Conservation (phyloP, 1,140 invertebrate genomes). For the Papilio polytes region DNA sequence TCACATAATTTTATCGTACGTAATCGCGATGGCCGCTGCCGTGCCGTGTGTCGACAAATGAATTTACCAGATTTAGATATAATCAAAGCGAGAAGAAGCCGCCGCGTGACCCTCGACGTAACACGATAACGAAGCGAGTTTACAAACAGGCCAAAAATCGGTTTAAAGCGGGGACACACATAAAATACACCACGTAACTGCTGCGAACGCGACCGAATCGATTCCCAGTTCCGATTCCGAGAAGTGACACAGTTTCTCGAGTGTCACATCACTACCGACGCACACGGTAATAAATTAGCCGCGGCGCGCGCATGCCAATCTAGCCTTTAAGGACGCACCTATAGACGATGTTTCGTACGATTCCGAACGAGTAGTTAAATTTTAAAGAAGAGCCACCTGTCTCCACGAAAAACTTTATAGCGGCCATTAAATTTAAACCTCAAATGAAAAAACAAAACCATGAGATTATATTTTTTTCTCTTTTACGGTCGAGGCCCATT, state of each 20-base stretch:
- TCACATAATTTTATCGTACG: slow-evolving; percentile 73
- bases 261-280: slow-evolving; percentile 82
- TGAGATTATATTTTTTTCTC: slow-evolving; percentile 66
- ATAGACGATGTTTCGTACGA: slow-evolving; percentile 61
- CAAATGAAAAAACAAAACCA: slow-evolving; percentile 78
- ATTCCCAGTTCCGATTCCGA: slow-evolving; percentile 81
- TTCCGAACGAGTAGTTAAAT: slow-evolving; percentile 69
- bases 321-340: slow-evolving; percentile 67
- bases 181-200: slow-evolving; percentile 78
- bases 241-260: slow-evolving; percentile 82
- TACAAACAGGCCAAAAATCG: slow-evolving; percentile 67
- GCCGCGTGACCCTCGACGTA: slow-evolving; percentile 60
- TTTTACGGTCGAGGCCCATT: slow-evolving; percentile 77
- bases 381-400: slow-evolving; percentile 83
- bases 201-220: slow-evolving; percentile 78
- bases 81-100: slow-evolving; percentile 77
- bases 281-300: slow-evolving; percentile 80
- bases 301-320: slow-evolving; percentile 68
- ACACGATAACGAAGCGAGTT: slow-evolving; percentile 71
- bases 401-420: slow-evolving; percentile 83
- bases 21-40: slow-evolving; percentile 66
- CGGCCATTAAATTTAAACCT: slow-evolving; percentile 82
- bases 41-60: slow-evolving; percentile 68
- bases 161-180: slow-evolving; percentile 55
- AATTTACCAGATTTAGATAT: slow-evolving; percentile 78